These are phyloP conservation scores for Pseudomyrmex sp. DNA, from an alignment of 1,140 invertebrate species.

Conservation along the genomic window DNA sequence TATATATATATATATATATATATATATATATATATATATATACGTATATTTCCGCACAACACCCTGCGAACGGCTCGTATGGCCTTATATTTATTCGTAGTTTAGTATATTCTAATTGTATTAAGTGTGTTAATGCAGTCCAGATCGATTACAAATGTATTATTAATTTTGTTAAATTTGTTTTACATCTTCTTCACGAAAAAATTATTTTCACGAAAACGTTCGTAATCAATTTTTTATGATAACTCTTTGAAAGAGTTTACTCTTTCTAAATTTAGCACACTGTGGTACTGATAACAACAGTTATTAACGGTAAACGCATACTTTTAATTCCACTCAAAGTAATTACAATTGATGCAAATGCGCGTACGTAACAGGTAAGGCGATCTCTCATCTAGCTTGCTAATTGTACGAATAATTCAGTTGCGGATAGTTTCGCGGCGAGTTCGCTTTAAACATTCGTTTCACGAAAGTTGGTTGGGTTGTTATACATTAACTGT, in stretches of 20 bases:
- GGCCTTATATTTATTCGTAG: no score
- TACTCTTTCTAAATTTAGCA: not conserved
- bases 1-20: no score
- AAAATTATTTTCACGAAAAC: not conserved
- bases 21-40: no score
- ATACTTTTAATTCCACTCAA: not conserved
- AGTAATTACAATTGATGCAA: constrained; percentile 4
- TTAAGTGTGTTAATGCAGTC: not conserved
- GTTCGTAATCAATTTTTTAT: not conserved
- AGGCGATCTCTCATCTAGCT: constrained; percentile 11
- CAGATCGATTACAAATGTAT: not conserved
- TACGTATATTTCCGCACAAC: no score
- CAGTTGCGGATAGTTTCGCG: not conserved
- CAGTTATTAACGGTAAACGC: constrained; percentile 3
- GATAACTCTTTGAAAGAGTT: not conserved
- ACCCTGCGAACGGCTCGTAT: no score
- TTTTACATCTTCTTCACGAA: not conserved
- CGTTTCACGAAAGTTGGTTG: constrained; percentile 39
- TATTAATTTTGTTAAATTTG: not conserved
- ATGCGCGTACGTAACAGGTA: not conserved
- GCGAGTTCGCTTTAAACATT: not conserved
- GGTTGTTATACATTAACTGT: constrained; percentile 37
- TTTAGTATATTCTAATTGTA: no score
- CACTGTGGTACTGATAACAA: no score
- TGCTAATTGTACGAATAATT: constrained; percentile 27